Evolutionary conservation across 2,797 vertebrate species (phyloP).

Genomic region (Bucorvus abyssinicus): DNA sequence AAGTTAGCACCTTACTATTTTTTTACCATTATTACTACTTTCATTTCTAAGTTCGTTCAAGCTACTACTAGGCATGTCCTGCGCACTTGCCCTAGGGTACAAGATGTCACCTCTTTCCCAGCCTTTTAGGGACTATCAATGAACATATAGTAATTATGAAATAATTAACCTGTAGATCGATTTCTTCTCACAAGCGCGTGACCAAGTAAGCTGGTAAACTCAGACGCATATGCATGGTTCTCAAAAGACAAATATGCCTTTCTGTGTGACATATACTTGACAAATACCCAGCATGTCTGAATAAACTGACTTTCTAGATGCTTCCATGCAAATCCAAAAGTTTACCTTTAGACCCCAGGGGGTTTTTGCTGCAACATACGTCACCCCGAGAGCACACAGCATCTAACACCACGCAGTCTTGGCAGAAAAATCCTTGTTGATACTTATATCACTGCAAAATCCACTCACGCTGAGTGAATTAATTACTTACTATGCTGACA

Average conservation of each 20-base stretch:
- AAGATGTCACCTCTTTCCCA: not conserved
- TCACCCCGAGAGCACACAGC: not conserved
- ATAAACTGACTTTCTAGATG: not conserved
- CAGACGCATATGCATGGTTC: not conserved
- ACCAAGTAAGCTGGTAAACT: not conserved
- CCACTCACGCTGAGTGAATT: not conserved
- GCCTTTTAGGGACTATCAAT: not conserved
- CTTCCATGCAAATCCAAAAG: fast-evolving
- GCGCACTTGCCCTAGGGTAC: not conserved
- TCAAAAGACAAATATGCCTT: not conserved
- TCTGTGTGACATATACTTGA: not conserved
- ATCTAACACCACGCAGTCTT: not conserved
- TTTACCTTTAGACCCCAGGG: not conserved
- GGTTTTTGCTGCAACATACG: not conserved
- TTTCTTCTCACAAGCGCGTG: not conserved
- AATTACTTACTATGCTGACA: not conserved
- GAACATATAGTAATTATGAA: not conserved
- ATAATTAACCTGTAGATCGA: not conserved
- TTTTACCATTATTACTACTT: not conserved
- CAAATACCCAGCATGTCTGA: not conserved
- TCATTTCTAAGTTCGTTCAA: not conserved
- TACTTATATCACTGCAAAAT: constrained; percentile 4
- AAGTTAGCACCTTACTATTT: not conserved
- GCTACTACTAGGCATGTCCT: not conserved
- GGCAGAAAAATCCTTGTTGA: constrained; percentile 7